Evolutionary conservation across 2,888 invertebrate genomes (phyloP), one percentile per base, ranked within the genome.

Genomic region (Drosophila cyrtoloma): DNA sequence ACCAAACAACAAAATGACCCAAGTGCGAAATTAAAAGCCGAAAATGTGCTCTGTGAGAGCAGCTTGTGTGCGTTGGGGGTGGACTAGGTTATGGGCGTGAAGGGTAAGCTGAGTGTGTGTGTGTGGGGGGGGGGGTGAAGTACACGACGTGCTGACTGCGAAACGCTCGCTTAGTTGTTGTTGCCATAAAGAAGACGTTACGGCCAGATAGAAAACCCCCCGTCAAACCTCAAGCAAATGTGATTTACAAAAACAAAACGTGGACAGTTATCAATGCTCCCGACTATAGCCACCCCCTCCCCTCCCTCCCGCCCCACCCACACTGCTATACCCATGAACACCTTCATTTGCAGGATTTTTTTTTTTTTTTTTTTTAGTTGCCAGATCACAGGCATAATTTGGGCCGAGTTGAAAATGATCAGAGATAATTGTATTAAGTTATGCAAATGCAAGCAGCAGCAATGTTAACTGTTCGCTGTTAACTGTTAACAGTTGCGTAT

Each of bases 11-110:
- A 90, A 91, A 90, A 91, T 88, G 91, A 91, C 91, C 88, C 84
- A 87, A 91, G 91, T 90, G 90, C 90, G 91, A 91, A 90, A 90
- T 90, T 90, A 90, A 91, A 91, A 91, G 91, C 81, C 88, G 86
- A 89, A 90, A 89, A 91, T 82, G 84, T 87, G 90, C 82, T 56
- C 64, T 71, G 65, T 51, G 67, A 65, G 67, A 53, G 62, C 50
- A 60, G 62, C 30, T 72, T 33, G 52, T 37, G 39, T 32, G 67
- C 51, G n/a, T 32, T 26, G 66, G 22, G 22, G 16, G 22, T 51
- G 32, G 58, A 44, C 33, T 32, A 9, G 59, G 50, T 47, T 39
- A 51, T 39, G 6, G 59, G 33, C 14, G 9, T 5, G 4, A 47
- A 2, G 14, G 22, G 50, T 30, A 7, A 30, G 59, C 26, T 5